Percentiles rank a stretch among this genome's conserved stretches.
Conservation (phyloP, 2,888 invertebrate species). For the Drosophila subquinaria region DNA sequence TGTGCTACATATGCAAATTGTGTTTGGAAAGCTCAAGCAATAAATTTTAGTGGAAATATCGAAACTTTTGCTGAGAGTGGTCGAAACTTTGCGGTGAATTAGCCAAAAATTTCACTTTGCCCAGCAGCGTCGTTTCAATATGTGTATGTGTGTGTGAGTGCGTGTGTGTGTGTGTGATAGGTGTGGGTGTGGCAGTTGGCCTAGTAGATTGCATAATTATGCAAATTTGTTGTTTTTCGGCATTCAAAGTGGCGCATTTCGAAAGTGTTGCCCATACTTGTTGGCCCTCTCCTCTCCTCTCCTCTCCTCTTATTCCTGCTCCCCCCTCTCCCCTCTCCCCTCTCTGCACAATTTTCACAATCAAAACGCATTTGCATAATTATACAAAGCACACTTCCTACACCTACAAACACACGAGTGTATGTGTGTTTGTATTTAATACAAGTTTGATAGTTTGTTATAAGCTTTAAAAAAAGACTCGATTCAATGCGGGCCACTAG, state of each 20-base stretch:
- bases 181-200: slow-evolving; percentile 43
- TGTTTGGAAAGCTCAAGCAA: slow-evolving; percentile 52
- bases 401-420: slow-evolving; percentile 10
- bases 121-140: slow-evolving; percentile 8
- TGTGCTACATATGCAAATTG: slow-evolving; percentile 58
- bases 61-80: slow-evolving; percentile 60
- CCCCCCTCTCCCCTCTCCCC: not conserved
- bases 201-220: slow-evolving; percentile 82
- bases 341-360: slow-evolving; percentile 71
- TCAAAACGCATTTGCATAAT: slow-evolving; percentile 79
- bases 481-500: slow-evolving; percentile 10
- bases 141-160: slow-evolving; percentile 22
- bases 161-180: slow-evolving; percentile 21
- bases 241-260: slow-evolving; percentile 68
- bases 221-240: slow-evolving; percentile 79
- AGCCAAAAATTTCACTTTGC: slow-evolving; percentile 62
- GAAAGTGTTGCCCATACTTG: slow-evolving; percentile 76
- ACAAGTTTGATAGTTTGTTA: slow-evolving; percentile 77
- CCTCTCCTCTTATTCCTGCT: not conserved
- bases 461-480: slow-evolving; percentile 58
- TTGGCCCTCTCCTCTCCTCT: slow-evolving; percentile 46
- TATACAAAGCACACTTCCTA: slow-evolving; percentile 62
- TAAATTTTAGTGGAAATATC: slow-evolving; percentile 63
- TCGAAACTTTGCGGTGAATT: slow-evolving; percentile 63
- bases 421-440: slow-evolving; percentile 61